These are phyloP conservation scores for Ecdyonurus torrentis DNA, from an alignment of 2,888 invertebrate genomes.

Conservation along the genomic window DNA sequence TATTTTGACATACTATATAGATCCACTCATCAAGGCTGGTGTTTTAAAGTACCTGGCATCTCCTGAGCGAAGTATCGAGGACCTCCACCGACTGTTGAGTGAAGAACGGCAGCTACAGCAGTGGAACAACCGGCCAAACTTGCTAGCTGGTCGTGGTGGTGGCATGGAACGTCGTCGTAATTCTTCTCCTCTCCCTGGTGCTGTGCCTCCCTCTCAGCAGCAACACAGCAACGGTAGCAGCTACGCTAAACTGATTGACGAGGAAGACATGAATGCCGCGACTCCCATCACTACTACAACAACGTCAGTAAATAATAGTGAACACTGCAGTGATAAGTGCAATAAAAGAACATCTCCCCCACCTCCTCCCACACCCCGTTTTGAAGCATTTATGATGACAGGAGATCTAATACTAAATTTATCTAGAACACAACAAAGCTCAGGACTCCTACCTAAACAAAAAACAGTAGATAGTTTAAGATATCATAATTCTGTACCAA, in stretches of 20 bases:
- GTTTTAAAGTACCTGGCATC: conserved; percentile 23
- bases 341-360: neutral
- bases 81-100: neutral
- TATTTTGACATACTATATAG: too few relatives aligned
- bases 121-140: neutral
- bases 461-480: conserved; percentile 33
- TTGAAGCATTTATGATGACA: conserved; percentile 95
- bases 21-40: conserved; percentile 67
- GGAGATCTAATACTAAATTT: conserved; percentile 90
- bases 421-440: conserved; percentile 58
- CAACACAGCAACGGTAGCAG: neutral
- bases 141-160: neutral
- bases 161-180: too few relatives aligned
- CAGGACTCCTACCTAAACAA: conserved; percentile 37
- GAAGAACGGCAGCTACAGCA: neutral
- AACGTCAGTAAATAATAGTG: neutral
- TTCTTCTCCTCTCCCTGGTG: neutral
- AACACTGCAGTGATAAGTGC: neutral
- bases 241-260: neutral
- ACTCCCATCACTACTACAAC: neutral
- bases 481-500: conserved; percentile 45
- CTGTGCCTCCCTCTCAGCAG: neutral
- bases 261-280: too few relatives aligned
- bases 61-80: neutral
- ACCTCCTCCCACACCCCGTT: conserved; percentile 30